Conservation (phyloP, 2,888 invertebrate genomes). For the Conops quadrifasciatus region DNA sequence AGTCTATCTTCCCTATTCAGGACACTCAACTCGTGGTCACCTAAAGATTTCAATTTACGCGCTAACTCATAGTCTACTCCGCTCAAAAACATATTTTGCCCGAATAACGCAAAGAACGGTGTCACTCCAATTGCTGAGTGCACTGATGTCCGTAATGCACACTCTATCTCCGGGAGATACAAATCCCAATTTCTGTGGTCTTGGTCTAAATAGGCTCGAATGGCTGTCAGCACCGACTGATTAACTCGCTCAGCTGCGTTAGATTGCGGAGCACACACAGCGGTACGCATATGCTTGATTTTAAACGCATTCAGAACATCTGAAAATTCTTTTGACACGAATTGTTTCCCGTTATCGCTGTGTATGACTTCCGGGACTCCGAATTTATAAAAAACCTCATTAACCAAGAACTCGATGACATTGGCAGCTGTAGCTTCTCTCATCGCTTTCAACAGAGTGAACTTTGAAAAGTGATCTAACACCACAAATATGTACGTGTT, state of each 20-base stretch:
- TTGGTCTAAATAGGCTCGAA: too few species aligned
- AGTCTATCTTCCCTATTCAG: too few species aligned
- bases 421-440: neutral
- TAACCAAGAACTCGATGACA: neutral
- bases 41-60: neutral
- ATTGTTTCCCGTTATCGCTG: too few species aligned
- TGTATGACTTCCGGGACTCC: neutral
- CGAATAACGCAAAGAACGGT: neutral
- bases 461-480: slow-evolving; percentile 9
- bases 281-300: neutral
- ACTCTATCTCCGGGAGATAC: neutral
- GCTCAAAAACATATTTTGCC: neutral
- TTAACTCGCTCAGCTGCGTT: too few species aligned
- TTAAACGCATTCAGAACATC: neutral
- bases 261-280: too few species aligned
- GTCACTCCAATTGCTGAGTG: neutral
- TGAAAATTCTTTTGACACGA: neutral
- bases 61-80: neutral
- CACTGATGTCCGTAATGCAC: neutral
- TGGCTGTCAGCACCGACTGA: too few species aligned
- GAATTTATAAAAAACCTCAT: neutral
- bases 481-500: too few species aligned
- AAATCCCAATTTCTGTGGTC: too few species aligned
- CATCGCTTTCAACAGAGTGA: slow-evolving; percentile 1
- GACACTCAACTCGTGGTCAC: too few species aligned